Conservation (phyloP, 2,797 vertebrate genomes). For the Eupleurogrammus muticus region DNA sequence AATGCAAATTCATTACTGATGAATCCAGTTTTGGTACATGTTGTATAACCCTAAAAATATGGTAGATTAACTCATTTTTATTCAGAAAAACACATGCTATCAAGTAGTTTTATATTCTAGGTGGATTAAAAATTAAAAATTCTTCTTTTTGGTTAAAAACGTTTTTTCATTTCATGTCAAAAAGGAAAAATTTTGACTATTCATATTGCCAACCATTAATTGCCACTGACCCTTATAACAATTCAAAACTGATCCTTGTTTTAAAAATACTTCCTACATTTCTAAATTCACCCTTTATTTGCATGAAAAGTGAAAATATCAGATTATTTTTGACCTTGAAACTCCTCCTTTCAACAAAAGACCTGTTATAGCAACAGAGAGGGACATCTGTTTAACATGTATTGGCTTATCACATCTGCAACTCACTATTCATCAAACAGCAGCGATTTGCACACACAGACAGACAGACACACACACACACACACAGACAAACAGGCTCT, state of each 20-base stretch:
- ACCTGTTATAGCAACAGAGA: constrained; percentile 43
- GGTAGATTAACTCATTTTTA: too few relatives aligned
- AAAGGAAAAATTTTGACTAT: too few relatives aligned
- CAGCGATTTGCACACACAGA: constrained; percentile 35
- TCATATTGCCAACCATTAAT: too few relatives aligned
- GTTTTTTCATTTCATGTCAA: too few relatives aligned
- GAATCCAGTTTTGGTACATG: too few relatives aligned
- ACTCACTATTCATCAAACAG: constrained; percentile 54
- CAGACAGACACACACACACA: constrained; percentile 32
- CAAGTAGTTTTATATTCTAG: too few relatives aligned
- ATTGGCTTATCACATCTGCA: constrained; percentile 65
- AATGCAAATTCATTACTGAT: background rate
- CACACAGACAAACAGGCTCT: constrained; percentile 57
- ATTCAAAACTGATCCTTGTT: background rate
- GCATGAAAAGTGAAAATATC: background rate
- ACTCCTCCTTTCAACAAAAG: background rate
- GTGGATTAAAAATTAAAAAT: too few relatives aligned
- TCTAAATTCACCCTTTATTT: background rate
- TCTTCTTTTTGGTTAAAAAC: too few relatives aligned
- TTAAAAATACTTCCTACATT: background rate
- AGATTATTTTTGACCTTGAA: background rate
- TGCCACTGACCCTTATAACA: too few relatives aligned
- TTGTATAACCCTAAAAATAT: too few relatives aligned
- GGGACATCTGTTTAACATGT: constrained; percentile 64
- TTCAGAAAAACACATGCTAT: too few relatives aligned